Conservation (phyloP, 2,888 invertebrate genomes). For the Andrena haemorrhoa region DNA sequence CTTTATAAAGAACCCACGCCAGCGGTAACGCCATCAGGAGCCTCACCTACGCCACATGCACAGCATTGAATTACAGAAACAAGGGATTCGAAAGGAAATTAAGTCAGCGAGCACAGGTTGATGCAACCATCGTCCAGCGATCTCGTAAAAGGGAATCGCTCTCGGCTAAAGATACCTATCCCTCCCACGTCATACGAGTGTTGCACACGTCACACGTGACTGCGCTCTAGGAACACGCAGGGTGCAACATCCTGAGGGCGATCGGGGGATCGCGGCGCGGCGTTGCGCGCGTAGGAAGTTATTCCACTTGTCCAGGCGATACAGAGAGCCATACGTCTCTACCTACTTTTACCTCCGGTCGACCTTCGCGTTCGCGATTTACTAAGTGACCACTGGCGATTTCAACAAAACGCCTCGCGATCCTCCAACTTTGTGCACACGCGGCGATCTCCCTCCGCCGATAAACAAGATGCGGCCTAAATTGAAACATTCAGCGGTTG, state of each 20-base stretch:
- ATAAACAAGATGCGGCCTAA: not conserved
- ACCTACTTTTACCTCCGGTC: slow-evolving; percentile 68
- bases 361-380: slow-evolving; percentile 56
- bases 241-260: slow-evolving; percentile 51
- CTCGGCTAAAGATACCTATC: not conserved
- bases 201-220: slow-evolving; percentile 44
- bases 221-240: slow-evolving; percentile 35
- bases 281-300: slow-evolving; percentile 62
- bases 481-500: not conserved
- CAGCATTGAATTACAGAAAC: not conserved
- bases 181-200: slow-evolving; percentile 35
- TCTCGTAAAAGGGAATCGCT: slow-evolving; percentile 45
- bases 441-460: not conserved
- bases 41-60: no score
- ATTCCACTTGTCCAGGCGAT: slow-evolving; percentile 58
- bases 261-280: slow-evolving; percentile 37
- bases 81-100: slow-evolving; percentile 12
- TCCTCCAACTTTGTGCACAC: not conserved
- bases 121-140: slow-evolving; percentile 11
- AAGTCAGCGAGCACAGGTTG: slow-evolving; percentile 7
- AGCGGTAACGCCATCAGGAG: no score
- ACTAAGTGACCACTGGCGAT: slow-evolving; percentile 6
- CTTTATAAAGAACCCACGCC: no score
- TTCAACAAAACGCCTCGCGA: slow-evolving; percentile 7
- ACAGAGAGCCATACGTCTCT: slow-evolving; percentile 37